Base-by-base conservation (phyloP, 2,113 vertebrate species). In the Eulemur rufifrons region DNA sequence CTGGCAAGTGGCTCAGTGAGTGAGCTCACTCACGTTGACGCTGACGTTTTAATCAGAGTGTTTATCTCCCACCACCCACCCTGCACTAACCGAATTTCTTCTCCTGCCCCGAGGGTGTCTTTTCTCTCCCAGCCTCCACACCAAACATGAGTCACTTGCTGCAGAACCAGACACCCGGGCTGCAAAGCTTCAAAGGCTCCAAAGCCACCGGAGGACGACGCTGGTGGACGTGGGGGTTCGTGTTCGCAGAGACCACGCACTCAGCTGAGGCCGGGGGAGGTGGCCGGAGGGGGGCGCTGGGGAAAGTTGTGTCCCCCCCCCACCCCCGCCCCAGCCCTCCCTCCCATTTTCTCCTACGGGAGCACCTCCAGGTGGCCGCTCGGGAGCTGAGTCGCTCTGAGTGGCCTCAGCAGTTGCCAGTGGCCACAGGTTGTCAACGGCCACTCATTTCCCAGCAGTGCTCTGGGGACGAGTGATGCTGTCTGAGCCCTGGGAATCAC, bases 131-230 rank as follows among this genome's bases (percentile, higher is more conserved):
- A 84, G 74, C 91, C 94, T 96, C 86, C 96, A 74, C 61, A 77
- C 23, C 81, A 54, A 21, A 76, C 61, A 42, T 96, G 97, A 97
- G 68, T 96, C 97, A 97, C 71, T 94, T 71, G 86, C 94, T 77
- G 78, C 61, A 77, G 87, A 95, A 13, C 61, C 78, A 95, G 84
- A 85, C 84, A 54, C 23, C 42, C 83, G 78, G 76, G 86, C 52
- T 82, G 82, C 87, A 59, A 12, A 61, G 93, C 63, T 88, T 84
- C 63, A 0, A 45, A 85, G 56, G 56, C 82, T 78, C 37, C 76
- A 39, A 47, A 66, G 47, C 27, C 47, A 12, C 50, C 27, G 11
- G 68, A 82, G 25, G 50, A 37, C 83, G 52, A 59, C 0, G 18
- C 39, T 47, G 34, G 4, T 37, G 59, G 54, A 14, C 2, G 2